A percentile compares a stretch with the other conserved stretches of the same genome.
phyloP scores from a whole-genome alignment of 2,797 vertebrate genomes.

The Pampus argenteus region DNA sequence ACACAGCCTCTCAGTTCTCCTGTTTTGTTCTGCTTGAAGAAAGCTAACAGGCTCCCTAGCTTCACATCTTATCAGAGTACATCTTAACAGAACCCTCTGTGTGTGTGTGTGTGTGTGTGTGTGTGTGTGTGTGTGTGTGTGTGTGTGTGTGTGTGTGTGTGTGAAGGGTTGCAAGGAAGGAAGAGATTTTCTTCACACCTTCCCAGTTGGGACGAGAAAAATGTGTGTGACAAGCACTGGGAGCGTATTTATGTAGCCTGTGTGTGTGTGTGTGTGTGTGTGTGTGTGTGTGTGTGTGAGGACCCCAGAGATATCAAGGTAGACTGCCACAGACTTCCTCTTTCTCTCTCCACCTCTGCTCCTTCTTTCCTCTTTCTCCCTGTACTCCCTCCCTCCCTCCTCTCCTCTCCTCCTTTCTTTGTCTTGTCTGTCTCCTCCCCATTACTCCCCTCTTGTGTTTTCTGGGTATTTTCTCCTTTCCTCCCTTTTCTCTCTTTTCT shows the following conservation, averaged over 20 bases:
- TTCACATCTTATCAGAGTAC: conserved; percentile 51
- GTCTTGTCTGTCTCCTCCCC: background rate
- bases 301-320: conserved; percentile 55
- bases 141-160: background rate
- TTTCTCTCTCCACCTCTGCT: conserved; percentile 3
- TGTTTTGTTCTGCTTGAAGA: conserved; percentile 49
- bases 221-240: conserved; percentile 27
- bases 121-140: conserved; percentile 9
- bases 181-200: conserved; percentile 65
- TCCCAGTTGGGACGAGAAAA: conserved; percentile 61
- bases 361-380: conserved; percentile 2
- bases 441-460: background rate
- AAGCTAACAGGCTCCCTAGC: conserved; percentile 36
- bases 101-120: conserved; percentile 20
- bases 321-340: conserved; percentile 53
- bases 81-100: conserved; percentile 3
- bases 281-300: background rate
- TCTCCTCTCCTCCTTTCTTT: background rate
- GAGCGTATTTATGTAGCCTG: conserved; percentile 29
- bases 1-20: conserved; percentile 4
- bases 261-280: conserved; percentile 12
- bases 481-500: background rate
- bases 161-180: conserved; percentile 38
- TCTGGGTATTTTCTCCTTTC: background rate
- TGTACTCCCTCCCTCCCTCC: background rate